Conservation (phyloP, 2,797 vertebrate genomes). For the Spatula clypeata region DNA sequence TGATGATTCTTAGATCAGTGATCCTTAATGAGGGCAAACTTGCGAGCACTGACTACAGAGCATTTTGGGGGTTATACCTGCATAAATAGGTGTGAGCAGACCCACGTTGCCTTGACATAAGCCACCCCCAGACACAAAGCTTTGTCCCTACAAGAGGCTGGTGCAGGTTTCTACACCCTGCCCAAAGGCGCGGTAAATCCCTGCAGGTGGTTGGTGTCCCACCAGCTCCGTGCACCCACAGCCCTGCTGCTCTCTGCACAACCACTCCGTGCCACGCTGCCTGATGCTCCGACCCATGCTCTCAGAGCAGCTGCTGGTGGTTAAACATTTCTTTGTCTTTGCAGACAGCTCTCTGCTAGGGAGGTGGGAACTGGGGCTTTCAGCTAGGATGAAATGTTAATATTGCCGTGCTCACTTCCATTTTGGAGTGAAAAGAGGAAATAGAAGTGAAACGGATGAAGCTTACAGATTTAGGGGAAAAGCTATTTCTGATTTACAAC, state of each 20-base stretch:
- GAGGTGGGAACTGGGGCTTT: neutral
- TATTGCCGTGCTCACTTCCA: neutral
- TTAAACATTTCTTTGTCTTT: neutral
- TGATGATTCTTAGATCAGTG: neutral
- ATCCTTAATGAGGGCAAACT: neutral
- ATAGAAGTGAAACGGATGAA: neutral
- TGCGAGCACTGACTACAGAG: neutral
- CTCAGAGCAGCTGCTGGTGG: neutral
- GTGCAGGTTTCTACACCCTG: neutral
- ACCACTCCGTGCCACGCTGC: neutral
- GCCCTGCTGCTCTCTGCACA: neutral
- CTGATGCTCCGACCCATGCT: rapidly evolving
- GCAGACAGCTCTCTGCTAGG: neutral
- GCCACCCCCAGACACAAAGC: neutral
- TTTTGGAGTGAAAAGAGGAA: neutral
- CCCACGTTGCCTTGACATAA: neutral
- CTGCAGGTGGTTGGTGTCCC: neutral
- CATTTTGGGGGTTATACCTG: neutral
- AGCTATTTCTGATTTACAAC: neutral
- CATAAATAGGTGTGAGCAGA: neutral
- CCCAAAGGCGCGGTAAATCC: neutral
- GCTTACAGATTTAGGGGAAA: neutral
- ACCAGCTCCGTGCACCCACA: rapidly evolving
- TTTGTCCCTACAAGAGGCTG: neutral
- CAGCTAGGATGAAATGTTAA: neutral